These are phyloP conservation scores for Hetaerina americana DNA, from an alignment of 1,140 invertebrate genomes.

Conservation along the genomic window DNA sequence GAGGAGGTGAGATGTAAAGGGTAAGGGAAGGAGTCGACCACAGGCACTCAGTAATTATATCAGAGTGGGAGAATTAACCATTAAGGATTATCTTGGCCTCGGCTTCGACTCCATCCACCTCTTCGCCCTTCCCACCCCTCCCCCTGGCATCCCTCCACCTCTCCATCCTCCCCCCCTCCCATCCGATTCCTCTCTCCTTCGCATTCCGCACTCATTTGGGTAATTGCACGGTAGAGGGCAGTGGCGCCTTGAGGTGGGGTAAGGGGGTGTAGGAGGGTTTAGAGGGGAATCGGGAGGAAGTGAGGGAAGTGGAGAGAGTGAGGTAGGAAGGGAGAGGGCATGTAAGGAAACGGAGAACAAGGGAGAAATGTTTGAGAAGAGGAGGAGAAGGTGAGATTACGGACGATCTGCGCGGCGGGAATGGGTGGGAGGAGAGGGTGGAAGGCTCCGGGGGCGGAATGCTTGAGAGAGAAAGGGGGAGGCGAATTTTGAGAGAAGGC, in stretches of 20 bases:
- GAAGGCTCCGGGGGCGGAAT: too few relatives aligned
- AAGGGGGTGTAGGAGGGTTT: too few relatives aligned
- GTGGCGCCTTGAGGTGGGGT: not conserved
- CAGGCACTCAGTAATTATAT: not conserved
- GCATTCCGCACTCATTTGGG: not conserved
- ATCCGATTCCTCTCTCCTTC: not conserved
- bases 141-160: constrained; percentile 3
- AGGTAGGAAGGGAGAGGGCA: too few relatives aligned
- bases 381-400: too few relatives aligned
- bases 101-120: constrained; percentile 10
- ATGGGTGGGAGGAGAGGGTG: too few relatives aligned
- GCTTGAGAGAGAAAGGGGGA: too few relatives aligned
- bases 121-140: constrained; percentile 12
- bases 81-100: not conserved
- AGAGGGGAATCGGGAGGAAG: not conserved
- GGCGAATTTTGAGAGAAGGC: too few relatives aligned
- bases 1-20: too few relatives aligned
- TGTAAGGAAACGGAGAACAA: too few relatives aligned
- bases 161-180: constrained; percentile 9
- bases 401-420: too few relatives aligned
- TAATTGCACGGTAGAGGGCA: constrained; percentile 2
- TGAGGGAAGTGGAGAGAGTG: not conserved
- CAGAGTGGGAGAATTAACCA: not conserved
- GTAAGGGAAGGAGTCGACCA: too few relatives aligned
- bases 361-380: too few relatives aligned